These are phyloP conservation scores for Myzus persicae DNA, from an alignment of 1,140 invertebrate genomes.

Conservation along the genomic window DNA sequence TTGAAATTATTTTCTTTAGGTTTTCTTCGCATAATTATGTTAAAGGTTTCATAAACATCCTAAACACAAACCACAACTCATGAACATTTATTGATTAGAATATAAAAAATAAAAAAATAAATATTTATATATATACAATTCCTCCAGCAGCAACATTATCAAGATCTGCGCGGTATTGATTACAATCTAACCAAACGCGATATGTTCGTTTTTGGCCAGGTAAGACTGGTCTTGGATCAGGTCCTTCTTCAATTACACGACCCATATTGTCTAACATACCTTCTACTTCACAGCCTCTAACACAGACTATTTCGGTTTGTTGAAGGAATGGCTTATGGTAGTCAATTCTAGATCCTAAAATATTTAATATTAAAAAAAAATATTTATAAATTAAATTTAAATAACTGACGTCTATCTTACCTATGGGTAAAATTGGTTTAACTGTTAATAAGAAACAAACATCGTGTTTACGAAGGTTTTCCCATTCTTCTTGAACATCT, in stretches of 20 bases:
- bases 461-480: constrained; percentile 94
- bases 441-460: constrained; percentile 96
- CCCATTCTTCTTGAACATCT: constrained; percentile 97
- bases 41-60: constrained; percentile 97
- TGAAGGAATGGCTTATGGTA: constrained; percentile 84
- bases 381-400: not conserved
- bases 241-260: constrained; percentile 95
- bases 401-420: constrained; percentile 65
- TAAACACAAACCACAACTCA: constrained; percentile 63
- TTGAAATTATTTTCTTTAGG: constrained; percentile 99
- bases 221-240: constrained; percentile 85
- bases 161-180: constrained; percentile 96
- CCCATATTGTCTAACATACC: constrained; percentile 97
- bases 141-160: constrained; percentile 78
- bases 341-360: constrained; percentile 79
- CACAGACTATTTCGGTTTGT: constrained; percentile 89
- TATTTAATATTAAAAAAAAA: not conserved
- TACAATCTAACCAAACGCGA: constrained; percentile 92
- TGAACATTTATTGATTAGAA: not conserved
- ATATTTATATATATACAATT: constrained; percentile 66
- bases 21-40: constrained; percentile 95
- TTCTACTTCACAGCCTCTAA: constrained; percentile 98
- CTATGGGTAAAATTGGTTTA: constrained; percentile 81
- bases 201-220: constrained; percentile 91
- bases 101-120: not conserved